Percentiles rank a stretch among this genome's conserved stretches.
Evolutionary conservation across 2,113 vertebrate species (phyloP).

Genomic region (Brienomyrus brachyistius): DNA sequence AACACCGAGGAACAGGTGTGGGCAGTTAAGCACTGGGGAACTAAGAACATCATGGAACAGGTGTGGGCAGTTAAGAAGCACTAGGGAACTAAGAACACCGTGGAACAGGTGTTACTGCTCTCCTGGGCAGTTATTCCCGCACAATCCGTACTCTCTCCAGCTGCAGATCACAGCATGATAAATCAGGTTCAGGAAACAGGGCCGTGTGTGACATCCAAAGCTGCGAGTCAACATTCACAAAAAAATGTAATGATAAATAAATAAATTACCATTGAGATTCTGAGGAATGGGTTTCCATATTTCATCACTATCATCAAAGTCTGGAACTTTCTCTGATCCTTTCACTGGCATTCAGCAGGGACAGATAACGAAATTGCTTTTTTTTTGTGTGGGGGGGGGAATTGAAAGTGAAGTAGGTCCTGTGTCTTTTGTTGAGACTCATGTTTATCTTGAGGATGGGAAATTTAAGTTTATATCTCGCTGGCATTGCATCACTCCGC

Average conservation of each 20-base stretch:
- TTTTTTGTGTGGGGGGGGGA: background rate
- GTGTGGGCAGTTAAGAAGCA: too few species aligned
- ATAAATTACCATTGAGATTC: background rate
- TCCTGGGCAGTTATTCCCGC: background rate
- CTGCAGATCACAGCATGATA: background rate
- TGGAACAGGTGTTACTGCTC: background rate
- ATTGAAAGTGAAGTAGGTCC: background rate
- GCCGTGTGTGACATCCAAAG: background rate
- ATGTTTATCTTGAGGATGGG: background rate
- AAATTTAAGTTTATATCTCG: background rate
- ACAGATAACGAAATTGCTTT: background rate
- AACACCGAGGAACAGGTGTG: too few species aligned
- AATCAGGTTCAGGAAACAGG: background rate
- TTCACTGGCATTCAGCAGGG: background rate
- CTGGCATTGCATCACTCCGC: background rate
- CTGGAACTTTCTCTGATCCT: background rate
- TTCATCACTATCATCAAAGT: background rate
- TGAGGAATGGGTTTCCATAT: constrained; percentile 1
- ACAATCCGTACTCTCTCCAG: background rate
- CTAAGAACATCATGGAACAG: too few species aligned
- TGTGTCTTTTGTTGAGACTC: background rate
- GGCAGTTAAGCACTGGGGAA: too few species aligned
- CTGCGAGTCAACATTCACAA: background rate
- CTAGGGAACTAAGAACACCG: too few species aligned
- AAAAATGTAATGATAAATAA: constrained; percentile 14